Evolutionary conservation across 2,113 vertebrate genomes (phyloP).

Genomic region (Spea multiplicata): DNA sequence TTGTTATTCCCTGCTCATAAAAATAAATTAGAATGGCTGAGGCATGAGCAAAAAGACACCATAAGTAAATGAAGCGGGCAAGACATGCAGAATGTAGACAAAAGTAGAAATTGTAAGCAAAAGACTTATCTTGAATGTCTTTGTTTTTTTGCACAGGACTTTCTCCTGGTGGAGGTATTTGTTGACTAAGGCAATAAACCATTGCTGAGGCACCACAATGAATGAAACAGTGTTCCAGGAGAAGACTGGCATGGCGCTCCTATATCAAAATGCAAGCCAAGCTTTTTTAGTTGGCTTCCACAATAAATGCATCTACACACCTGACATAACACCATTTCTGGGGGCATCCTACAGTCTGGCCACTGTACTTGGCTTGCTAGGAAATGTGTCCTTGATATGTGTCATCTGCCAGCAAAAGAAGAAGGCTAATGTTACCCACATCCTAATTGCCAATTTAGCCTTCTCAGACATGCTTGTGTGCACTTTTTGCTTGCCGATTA

Average conservation of each 20-base stretch:
- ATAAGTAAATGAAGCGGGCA: too few species aligned
- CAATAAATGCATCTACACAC: slow-evolving; percentile 72
- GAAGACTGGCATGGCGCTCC: background rate
- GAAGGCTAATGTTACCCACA: slow-evolving; percentile 85
- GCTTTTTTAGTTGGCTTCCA: slow-evolving; percentile 56
- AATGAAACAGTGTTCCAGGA: background rate
- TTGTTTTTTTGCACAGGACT: too few species aligned
- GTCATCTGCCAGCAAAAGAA: slow-evolving; percentile 83
- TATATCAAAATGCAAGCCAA: slow-evolving; percentile 31
- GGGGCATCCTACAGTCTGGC: slow-evolving; percentile 81
- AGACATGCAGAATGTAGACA: too few species aligned
- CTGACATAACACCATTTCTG: slow-evolving; percentile 76
- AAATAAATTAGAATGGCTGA: too few species aligned
- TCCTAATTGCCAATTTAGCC: slow-evolving; percentile 87
- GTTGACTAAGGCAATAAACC: too few species aligned
- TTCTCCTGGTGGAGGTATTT: too few species aligned
- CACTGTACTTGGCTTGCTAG: slow-evolving; percentile 80
- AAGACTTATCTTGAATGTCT: too few species aligned
- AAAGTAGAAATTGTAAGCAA: too few species aligned
- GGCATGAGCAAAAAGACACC: too few species aligned
- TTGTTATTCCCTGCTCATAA: too few species aligned
- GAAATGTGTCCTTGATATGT: slow-evolving; percentile 85
- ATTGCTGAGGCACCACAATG: slow-evolving; percentile 1
- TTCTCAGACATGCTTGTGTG: slow-evolving; percentile 89
- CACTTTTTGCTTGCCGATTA: slow-evolving; percentile 83